Evolutionary conservation across 2,797 vertebrate species (phyloP).

Genomic region (Sebastes kiyomatsui): DNA sequence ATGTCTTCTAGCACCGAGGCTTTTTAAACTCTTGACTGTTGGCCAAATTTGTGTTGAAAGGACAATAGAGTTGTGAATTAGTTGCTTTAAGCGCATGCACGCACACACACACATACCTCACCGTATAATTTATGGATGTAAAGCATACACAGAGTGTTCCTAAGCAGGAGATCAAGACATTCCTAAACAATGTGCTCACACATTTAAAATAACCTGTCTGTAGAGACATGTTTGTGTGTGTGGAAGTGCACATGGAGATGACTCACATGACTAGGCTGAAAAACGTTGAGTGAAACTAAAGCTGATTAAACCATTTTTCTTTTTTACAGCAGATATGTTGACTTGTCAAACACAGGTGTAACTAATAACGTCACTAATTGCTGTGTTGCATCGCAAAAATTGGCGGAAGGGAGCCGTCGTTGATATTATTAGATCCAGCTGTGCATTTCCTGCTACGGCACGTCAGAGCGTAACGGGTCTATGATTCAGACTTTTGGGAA

Average conservation of each 20-base stretch:
- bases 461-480: neutral
- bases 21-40: neutral
- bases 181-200: constrained; percentile 30
- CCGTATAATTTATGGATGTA: neutral
- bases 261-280: too few relatives aligned
- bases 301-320: neutral
- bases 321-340: too few relatives aligned
- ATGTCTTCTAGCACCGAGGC: neutral
- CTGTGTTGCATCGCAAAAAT: neutral
- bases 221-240: neutral
- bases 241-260: neutral
- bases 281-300: neutral
- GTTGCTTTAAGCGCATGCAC: neutral
- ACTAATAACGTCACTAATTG: neutral
- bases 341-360: neutral
- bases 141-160: constrained; percentile 5
- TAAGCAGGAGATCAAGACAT: constrained; percentile 40
- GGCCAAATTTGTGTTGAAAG: constrained; percentile 7
- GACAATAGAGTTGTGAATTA: neutral
- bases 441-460: neutral
- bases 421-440: neutral
- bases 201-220: constrained; percentile 46
- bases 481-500: neutral
- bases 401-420: too few relatives aligned
- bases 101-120: neutral